Conservation (phyloP, 2,888 invertebrate genomes). For the Heteromurus nitidus region DNA sequence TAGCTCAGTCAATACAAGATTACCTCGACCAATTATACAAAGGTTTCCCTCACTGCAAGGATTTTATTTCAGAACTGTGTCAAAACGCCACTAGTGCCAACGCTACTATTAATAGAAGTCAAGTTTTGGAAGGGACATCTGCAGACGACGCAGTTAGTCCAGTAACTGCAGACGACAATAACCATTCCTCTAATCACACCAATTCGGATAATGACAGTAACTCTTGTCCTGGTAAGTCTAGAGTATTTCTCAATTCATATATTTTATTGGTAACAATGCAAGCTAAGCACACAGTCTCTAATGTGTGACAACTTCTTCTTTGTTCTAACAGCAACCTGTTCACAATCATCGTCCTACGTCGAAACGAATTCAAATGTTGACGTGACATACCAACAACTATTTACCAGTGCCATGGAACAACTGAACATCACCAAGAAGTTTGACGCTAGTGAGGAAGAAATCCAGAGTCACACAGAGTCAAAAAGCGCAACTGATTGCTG, state of each 20-base stretch:
- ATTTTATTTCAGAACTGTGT: constrained; percentile 78
- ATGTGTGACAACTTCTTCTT: too few species aligned
- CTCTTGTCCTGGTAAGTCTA: constrained; percentile 51
- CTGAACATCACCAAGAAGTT: constrained; percentile 31
- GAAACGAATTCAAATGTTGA: constrained; percentile 43
- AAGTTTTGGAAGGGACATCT: constrained; percentile 28
- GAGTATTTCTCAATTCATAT: background rate
- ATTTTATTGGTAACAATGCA: too few species aligned
- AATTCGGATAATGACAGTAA: constrained; percentile 26
- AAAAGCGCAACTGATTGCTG: constrained; percentile 34
- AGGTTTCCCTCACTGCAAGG: constrained; percentile 82
- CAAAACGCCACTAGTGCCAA: constrained; percentile 72
- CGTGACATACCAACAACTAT: constrained; percentile 52
- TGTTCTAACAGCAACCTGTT: constrained; percentile 47
- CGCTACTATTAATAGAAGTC: constrained; percentile 46
- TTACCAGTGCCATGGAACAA: constrained; percentile 57
- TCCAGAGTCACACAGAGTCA: constrained; percentile 37
- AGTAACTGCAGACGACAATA: constrained; percentile 62
- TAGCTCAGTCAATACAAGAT: constrained; percentile 72
- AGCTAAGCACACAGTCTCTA: too few species aligned
- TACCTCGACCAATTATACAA: constrained; percentile 80
- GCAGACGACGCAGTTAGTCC: constrained; percentile 22
- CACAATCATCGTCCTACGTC: constrained; percentile 52
- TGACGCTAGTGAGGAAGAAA: constrained; percentile 26
- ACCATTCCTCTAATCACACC: constrained; percentile 49